Conservation (phyloP, 2,113 vertebrate species). For the Copsychus sechellarum region DNA sequence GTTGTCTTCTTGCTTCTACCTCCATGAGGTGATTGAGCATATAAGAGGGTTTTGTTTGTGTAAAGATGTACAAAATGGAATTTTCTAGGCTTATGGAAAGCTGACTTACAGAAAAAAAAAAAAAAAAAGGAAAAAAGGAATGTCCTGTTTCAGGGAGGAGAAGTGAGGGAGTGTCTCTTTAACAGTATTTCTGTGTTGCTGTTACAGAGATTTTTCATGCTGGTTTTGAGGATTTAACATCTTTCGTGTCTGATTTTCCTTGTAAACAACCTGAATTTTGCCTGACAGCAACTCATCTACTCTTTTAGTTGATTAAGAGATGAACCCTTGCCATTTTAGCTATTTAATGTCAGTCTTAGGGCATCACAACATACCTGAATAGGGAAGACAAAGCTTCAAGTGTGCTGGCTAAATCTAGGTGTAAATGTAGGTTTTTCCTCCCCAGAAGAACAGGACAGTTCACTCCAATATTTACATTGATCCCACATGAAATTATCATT, state of each 20-base stretch:
- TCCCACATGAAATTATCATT: neutral
- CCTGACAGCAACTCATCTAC: neutral
- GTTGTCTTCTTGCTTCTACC: neutral
- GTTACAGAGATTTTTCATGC: neutral
- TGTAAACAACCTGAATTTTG: neutral
- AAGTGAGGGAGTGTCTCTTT: neutral
- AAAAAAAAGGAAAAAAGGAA: neutral
- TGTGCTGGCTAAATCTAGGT: neutral
- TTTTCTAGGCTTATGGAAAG: neutral
- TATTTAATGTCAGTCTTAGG: neutral
- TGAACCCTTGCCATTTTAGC: neutral
- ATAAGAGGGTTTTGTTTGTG: accelerated
- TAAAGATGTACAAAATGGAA: neutral
- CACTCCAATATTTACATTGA: neutral
- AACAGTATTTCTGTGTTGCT: neutral
- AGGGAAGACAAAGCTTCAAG: neutral
- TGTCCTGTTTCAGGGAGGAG: neutral
- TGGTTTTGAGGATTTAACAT: neutral
- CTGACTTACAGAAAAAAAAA: neutral
- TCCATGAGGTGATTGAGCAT: neutral
- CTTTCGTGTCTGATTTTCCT: neutral
- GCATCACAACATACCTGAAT: neutral
- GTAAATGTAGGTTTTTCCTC: accelerated
- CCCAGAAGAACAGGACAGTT: too few relatives aligned
- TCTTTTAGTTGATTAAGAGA: neutral